phyloP scores from a whole-genome alignment of 2,797 vertebrate genomes.

The Galagoides demidoff region DNA sequence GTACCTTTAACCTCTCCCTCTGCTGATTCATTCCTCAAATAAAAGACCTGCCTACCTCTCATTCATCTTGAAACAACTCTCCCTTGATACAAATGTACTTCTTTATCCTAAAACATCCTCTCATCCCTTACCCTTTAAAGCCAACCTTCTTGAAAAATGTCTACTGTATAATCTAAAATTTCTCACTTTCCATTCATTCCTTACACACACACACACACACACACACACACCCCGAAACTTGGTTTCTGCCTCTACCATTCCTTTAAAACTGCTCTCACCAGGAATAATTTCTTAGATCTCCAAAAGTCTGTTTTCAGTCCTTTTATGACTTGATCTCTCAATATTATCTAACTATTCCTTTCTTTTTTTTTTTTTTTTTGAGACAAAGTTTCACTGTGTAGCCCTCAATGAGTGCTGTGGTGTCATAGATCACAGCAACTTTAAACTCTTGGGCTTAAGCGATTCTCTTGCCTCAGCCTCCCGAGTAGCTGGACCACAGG shows the following conservation, averaged over 20 bases:
- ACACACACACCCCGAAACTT: background rate
- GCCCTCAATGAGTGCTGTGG: no score
- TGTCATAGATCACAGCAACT: no score
- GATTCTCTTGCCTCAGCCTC: no score
- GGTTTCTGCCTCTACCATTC: background rate
- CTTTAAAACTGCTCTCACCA: constrained; percentile 11
- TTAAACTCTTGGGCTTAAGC: no score
- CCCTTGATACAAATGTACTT: background rate
- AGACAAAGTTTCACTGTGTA: no score
- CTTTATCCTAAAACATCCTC: background rate
- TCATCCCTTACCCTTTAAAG: background rate
- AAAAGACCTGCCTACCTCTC: background rate
- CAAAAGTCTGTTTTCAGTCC: background rate
- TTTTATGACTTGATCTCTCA: background rate
- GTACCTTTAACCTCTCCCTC: background rate
- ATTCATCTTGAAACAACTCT: background rate
- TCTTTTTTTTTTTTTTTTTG: no score
- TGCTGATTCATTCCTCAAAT: background rate
- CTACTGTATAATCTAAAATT: constrained; percentile 25
- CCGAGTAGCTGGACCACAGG: no score
- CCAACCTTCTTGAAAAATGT: background rate
- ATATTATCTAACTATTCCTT: background rate
- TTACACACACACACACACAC: no score
- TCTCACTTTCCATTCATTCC: background rate
- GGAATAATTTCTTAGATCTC: constrained; percentile 4